Evolutionary conservation across 2,888 invertebrate genomes (phyloP), one percentile per base, ranked within the genome.

Genomic region (Troides oblongomaculatus): DNA sequence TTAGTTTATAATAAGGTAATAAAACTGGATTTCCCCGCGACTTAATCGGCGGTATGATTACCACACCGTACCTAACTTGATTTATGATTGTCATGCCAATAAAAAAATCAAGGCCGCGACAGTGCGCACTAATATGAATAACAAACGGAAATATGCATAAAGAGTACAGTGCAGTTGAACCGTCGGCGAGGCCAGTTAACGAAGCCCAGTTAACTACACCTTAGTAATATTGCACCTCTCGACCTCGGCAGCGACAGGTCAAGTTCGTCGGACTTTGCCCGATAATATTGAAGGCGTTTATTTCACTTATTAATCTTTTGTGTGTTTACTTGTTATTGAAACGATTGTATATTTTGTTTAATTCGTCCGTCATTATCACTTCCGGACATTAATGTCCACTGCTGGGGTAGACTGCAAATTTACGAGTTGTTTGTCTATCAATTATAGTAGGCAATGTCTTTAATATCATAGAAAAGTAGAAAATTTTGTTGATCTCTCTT

Each of bases 221-320:
- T 17, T 46, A 12, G 14, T 46, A 62, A 69, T 69, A 69, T 57
- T 62, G 65, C 56, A 64, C 64, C 64, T 65, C 61, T 30, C 6
- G 2, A n/a, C 69, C 69, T 69, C 62, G 69, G 30, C 25, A n/a
- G 14, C n/a, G 69, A 64, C 69, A 43, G 64, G 56, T 69, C 69
- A 69, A 65, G 69, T 64, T 56, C 46, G 56, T 25, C 21, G 30
- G 61, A 53, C 64, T 43, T 56, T 25, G 60, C 2, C 60, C 30
- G 25, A 36, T 25, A 59, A 59, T 46, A 14, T 25, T 59, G 14
- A 12, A 25, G 10, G 25, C 2, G 58, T 14, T 58, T 58, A 53
- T 53, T 56, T 18, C n/a, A 46, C 46, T 1, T 14, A 46, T 46
- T 14, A 46, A 12, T 46, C 14, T 46, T 46, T 46, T 46, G 14